A percentile compares a stretch with the other conserved stretches of the same genome.
Conservation (phyloP, 2,888 invertebrate species). For the Podabrus alpinus region DNA sequence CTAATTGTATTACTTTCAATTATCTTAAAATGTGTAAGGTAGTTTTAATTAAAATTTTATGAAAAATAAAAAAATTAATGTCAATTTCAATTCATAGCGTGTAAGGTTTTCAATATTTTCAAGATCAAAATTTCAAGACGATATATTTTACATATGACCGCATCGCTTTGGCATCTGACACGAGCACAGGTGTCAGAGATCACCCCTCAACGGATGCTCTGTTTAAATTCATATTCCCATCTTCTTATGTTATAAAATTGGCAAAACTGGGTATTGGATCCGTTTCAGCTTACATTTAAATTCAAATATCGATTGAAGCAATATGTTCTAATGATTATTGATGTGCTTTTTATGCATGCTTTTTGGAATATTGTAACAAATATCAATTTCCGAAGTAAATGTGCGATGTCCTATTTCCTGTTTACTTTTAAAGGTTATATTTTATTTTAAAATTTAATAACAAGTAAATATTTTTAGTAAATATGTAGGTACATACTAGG, state of each 20-base stretch:
- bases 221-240: slow-evolving; percentile 44
- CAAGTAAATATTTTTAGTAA: not conserved
- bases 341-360: slow-evolving; percentile 1
- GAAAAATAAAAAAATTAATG: not conserved
- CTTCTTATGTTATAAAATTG: slow-evolving; percentile 33
- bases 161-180: slow-evolving; percentile 39
- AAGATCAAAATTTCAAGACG: slow-evolving; percentile 20
- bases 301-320: slow-evolving; percentile 23
- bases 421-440: not conserved
- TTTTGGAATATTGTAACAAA: slow-evolving; percentile 3
- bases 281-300: slow-evolving; percentile 22
- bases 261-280: slow-evolving; percentile 32
- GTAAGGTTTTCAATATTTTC: slow-evolving; percentile 21
- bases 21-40: not conserved
- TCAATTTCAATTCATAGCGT: slow-evolving; percentile 15
- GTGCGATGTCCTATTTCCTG: not conserved
- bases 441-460: not conserved
- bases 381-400: not conserved
- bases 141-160: slow-evolving; percentile 38
- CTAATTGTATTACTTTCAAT: not conserved
- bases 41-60: not conserved
- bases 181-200: slow-evolving; percentile 40
- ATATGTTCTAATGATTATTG: slow-evolving; percentile 1
- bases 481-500: too few relatives aligned
- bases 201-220: slow-evolving; percentile 36